These are phyloP conservation scores for Apostichopus leukothele DNA, from an alignment of 53 echinoderm and acorn worm species.

Conservation along the genomic window DNA sequence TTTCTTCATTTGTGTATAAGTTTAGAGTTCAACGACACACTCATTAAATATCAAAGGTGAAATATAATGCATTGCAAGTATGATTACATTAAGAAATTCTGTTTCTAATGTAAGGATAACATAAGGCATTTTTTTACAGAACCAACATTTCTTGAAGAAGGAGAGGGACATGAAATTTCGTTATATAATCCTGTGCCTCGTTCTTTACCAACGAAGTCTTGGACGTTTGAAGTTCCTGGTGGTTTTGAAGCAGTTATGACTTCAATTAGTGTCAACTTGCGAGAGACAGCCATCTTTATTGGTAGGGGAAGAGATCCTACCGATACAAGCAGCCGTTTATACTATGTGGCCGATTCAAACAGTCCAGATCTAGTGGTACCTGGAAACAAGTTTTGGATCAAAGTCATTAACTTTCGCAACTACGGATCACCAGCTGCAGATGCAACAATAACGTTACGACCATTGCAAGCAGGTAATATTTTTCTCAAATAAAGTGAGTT, in stretches of 20 bases:
- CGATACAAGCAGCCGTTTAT: not conserved
- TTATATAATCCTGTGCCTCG: not conserved
- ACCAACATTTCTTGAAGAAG: not conserved
- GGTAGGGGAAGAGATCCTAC: not conserved
- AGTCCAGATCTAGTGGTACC: not conserved
- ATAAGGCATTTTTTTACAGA: not conserved
- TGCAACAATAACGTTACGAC: not conserved
- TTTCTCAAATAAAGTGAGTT: no score
- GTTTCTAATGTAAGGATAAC: no score
- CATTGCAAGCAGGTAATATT: not conserved
- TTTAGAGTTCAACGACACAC: no score
- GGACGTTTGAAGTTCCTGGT: constrained; percentile 20
- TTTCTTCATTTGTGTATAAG: no score
- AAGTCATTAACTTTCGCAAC: not conserved
- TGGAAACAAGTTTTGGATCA: constrained; percentile 3
- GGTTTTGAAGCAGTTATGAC: not conserved
- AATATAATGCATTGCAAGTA: no score
- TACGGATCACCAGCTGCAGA: not conserved
- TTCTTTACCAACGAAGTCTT: not conserved
- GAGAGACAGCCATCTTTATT: not conserved
- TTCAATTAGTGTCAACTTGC: not conserved
- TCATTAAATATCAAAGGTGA: no score
- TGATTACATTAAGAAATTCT: no score
- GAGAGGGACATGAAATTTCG: not conserved
- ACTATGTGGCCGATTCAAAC: no score